These are phyloP conservation scores for Chiroxiphia lanceolata DNA, from an alignment of 2,797 vertebrate genomes.

Conservation along the genomic window DNA sequence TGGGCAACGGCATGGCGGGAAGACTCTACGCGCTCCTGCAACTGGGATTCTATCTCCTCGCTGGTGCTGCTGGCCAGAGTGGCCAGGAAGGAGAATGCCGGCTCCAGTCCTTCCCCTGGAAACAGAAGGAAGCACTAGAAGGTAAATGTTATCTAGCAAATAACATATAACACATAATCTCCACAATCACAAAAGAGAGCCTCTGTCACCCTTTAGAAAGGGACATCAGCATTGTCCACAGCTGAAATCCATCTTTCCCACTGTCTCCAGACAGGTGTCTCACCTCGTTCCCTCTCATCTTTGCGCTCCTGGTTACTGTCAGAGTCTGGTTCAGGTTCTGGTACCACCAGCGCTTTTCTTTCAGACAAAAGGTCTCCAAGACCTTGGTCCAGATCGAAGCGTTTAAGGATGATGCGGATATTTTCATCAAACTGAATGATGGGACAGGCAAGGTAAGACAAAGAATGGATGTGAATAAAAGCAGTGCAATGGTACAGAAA, in stretches of 20 bases:
- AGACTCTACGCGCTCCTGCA: slow-evolving; percentile 92
- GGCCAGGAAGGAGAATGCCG: slow-evolving; percentile 89
- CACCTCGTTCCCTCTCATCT: slow-evolving; percentile 85
- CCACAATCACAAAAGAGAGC: not conserved
- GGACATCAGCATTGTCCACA: not conserved
- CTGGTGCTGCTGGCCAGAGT: slow-evolving; percentile 94
- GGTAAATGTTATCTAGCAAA: not conserved
- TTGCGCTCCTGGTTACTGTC: slow-evolving; percentile 95
- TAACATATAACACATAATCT: not conserved
- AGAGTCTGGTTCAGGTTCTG: slow-evolving; percentile 94
- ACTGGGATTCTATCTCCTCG: slow-evolving; percentile 95
- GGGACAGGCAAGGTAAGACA: not conserved
- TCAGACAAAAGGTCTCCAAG: slow-evolving; percentile 87
- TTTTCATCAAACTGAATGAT: slow-evolving; percentile 92
- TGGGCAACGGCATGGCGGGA: slow-evolving; percentile 87
- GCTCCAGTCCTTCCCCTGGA: slow-evolving; percentile 77
- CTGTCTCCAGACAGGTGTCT: not conserved
- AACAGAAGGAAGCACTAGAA: not conserved
- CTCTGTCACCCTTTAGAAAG: not conserved
- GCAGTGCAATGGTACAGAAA: not conserved
- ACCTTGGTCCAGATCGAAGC: slow-evolving; percentile 84
- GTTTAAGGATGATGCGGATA: slow-evolving; percentile 86
- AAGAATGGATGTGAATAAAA: not conserved
- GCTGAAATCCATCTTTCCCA: not conserved
- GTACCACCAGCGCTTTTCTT: slow-evolving; percentile 89